These are phyloP conservation scores for Troilus luridus DNA, from an alignment of 2,888 invertebrate species.

Conservation along the genomic window DNA sequence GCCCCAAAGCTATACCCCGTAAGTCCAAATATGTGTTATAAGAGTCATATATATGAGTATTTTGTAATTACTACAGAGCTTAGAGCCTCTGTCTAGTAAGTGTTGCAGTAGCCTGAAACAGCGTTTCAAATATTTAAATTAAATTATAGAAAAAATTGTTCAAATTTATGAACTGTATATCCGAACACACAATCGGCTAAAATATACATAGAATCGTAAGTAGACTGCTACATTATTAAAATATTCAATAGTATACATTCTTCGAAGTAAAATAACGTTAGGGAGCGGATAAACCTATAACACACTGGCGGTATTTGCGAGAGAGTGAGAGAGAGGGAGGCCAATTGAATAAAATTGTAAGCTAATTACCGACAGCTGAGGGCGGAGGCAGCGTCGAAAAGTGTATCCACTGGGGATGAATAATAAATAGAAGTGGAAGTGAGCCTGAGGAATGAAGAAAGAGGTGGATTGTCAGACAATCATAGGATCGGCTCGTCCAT, in stretches of 20 bases:
- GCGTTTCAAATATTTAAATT: too few relatives aligned
- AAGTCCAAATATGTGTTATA: too few relatives aligned
- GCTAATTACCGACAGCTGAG: slow-evolving; percentile 25
- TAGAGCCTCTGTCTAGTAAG: too few relatives aligned
- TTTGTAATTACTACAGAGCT: too few relatives aligned
- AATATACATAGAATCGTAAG: background rate
- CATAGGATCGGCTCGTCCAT: slow-evolving; percentile 53
- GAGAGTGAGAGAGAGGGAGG: background rate
- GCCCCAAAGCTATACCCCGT: too few relatives aligned
- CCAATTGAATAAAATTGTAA: slow-evolving; percentile 41
- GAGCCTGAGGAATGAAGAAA: slow-evolving; percentile 41
- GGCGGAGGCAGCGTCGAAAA: slow-evolving; percentile 1
- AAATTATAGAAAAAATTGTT: too few relatives aligned
- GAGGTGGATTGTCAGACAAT: slow-evolving; percentile 52
- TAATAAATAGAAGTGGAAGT: slow-evolving; percentile 47
- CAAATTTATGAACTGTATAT: background rate
- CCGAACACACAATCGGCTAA: background rate
- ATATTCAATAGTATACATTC: background rate
- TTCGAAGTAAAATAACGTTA: background rate
- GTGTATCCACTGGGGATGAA: slow-evolving; percentile 25
- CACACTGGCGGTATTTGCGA: background rate
- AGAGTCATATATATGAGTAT: too few relatives aligned
- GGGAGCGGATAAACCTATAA: background rate
- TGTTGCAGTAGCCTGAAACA: too few relatives aligned
- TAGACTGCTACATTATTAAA: background rate